These are phyloP conservation scores for Campoletis raptor DNA, from an alignment of 2,888 invertebrate genomes.

Conservation along the genomic window DNA sequence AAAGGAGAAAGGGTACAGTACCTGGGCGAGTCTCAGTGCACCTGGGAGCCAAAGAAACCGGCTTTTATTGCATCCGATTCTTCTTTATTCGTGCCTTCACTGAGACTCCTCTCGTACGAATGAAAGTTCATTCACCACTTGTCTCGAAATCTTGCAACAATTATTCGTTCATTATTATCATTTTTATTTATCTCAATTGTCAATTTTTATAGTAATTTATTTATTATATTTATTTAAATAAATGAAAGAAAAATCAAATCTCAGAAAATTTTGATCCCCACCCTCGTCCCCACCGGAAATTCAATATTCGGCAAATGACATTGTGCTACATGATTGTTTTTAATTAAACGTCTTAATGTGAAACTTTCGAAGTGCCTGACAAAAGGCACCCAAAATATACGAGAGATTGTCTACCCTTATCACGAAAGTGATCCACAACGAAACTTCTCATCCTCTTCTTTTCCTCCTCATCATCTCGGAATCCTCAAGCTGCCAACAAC, in stretches of 20 bases:
- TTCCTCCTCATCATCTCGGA: conserved; percentile 36
- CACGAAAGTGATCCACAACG: conserved; percentile 54
- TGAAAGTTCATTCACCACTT: conserved; percentile 63
- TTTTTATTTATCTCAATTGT: not conserved
- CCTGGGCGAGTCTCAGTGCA: conserved; percentile 39
- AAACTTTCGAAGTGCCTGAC: conserved; percentile 23
- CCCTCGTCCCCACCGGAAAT: too few relatives aligned
- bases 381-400: conserved; percentile 2
- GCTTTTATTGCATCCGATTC: conserved; percentile 58
- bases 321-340: not conserved
- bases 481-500: conserved; percentile 61
- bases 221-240: not conserved
- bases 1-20: conserved; percentile 27
- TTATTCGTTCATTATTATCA: conserved; percentile 16
- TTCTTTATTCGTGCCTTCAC: conserved; percentile 53
- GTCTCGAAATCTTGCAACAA: conserved; percentile 15
- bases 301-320: not conserved
- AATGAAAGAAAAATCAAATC: not conserved
- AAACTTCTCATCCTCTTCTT: conserved; percentile 33
- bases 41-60: conserved; percentile 60
- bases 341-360: conserved; percentile 12
- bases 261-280: not conserved
- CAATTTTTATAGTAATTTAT: not conserved
- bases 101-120: conserved; percentile 32
- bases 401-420: conserved; percentile 51